Percentiles rank a stretch among this genome's conserved stretches.
Evolutionary conservation across 2,797 vertebrate species (phyloP).

Genomic region (Microhierax caerulescens): DNA sequence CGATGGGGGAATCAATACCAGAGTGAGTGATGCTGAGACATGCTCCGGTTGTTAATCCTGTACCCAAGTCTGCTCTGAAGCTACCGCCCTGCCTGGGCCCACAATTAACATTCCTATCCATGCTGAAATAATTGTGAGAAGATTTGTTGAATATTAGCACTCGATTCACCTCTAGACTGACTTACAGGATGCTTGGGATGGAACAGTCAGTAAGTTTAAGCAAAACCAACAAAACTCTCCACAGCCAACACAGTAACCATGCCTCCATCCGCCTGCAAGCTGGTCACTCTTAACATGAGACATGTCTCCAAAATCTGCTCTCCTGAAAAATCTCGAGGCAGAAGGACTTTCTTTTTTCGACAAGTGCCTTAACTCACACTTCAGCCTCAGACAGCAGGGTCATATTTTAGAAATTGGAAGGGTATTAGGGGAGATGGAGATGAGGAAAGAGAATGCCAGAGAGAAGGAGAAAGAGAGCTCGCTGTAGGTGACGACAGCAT

Average conservation of each 20-base stretch:
- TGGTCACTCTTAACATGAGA: not conserved
- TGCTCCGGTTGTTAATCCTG: conserved; percentile 29
- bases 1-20: conserved; percentile 29
- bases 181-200: not conserved
- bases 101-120: accelerated
- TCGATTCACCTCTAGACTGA: accelerated
- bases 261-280: not conserved
- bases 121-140: accelerated
- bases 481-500: not conserved
- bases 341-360: not conserved
- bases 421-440: not conserved
- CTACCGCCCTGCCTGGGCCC: not conserved
- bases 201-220: not conserved
- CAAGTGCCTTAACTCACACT: not conserved
- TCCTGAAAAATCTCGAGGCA: not conserved
- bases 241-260: accelerated
- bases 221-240: not conserved
- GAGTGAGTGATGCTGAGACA: not conserved
- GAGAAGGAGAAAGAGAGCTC: not conserved
- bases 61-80: not conserved
- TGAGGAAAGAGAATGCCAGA: not conserved
- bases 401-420: not conserved
- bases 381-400: not conserved
- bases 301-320: accelerated
- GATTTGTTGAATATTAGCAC: accelerated